Evolutionary conservation across 2,888 invertebrate species (phyloP).

Genomic region (Neoaliturus tenellus): DNA sequence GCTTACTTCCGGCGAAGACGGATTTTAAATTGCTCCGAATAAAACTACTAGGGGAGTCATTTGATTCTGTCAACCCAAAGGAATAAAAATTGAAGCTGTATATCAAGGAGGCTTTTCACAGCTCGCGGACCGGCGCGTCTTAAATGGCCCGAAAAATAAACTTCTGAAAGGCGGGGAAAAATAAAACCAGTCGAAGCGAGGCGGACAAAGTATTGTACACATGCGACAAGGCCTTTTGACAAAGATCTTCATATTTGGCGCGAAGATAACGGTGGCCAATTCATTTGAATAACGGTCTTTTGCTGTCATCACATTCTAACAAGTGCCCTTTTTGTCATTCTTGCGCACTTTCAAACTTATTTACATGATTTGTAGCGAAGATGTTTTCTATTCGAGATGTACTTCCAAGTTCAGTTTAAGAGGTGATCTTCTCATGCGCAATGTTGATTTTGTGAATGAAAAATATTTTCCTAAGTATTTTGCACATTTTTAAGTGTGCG

Average conservation of each 20-base stretch:
- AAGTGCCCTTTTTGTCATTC: conserved; percentile 4
- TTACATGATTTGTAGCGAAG: no score
- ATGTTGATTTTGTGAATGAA: no score
- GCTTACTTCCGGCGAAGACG: background rate
- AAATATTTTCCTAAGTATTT: no score
- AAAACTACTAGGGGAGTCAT: background rate
- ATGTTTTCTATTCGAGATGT: no score
- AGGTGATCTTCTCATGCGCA: no score
- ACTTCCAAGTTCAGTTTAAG: no score
- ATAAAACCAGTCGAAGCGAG: conserved; percentile 17
- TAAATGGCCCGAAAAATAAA: conserved; percentile 35
- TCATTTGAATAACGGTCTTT: conserved; percentile 27
- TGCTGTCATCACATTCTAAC: conserved; percentile 19
- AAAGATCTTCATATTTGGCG: conserved; percentile 24
- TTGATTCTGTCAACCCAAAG: conserved; percentile 16
- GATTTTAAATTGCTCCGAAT: conserved; percentile 9
- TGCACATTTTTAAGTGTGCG: no score
- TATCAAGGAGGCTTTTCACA: conserved; percentile 21
- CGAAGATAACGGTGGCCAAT: conserved; percentile 12
- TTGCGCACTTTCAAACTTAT: background rate
- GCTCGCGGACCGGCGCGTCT: conserved; percentile 16
- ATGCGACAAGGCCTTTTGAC: background rate
- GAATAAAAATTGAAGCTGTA: conserved; percentile 31
- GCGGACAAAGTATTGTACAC: conserved; percentile 14
- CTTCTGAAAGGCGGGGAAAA: conserved; percentile 27